These are phyloP conservation scores for Diadegma fenestrale DNA, from an alignment of 2,888 invertebrate genomes.

Conservation along the genomic window DNA sequence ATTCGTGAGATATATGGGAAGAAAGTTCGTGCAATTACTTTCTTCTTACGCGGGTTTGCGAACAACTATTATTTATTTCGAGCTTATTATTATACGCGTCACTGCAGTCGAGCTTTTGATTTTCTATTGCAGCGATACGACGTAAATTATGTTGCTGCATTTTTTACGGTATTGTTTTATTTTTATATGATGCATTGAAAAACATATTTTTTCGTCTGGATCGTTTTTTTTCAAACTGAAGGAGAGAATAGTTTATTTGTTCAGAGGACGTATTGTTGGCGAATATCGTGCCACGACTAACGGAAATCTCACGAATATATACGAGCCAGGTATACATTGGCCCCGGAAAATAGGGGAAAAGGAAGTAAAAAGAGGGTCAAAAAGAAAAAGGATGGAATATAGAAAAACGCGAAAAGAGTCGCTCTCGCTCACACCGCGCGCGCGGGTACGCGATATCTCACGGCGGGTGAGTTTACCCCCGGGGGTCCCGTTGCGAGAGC, in stretches of 20 bases:
- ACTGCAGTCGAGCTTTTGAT: neutral
- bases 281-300: slow-evolving; percentile 48
- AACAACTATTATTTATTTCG: slow-evolving; percentile 9
- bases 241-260: neutral
- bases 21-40: slow-evolving; percentile 32
- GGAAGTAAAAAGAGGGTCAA: slow-evolving; percentile 11
- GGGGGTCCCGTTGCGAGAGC: slow-evolving; percentile 63
- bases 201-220: neutral
- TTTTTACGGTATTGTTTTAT: neutral
- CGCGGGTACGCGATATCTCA: slow-evolving; percentile 60
- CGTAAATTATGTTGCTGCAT: neutral
- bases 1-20: slow-evolving; percentile 3
- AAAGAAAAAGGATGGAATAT: neutral
- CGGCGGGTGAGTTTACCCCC: slow-evolving; percentile 54
- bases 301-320: slow-evolving; percentile 42
- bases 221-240: neutral
- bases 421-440: slow-evolving; percentile 40
- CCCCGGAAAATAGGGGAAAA: slow-evolving; percentile 33
- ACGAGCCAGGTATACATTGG: slow-evolving; percentile 5
- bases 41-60: neutral
- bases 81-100: neutral
- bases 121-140: neutral
- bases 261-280: slow-evolving; percentile 28
- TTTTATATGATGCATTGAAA: neutral
- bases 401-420: slow-evolving; percentile 12